Evolutionary conservation across 1,140 invertebrate genomes (phyloP).

Genomic region (Pristionchus pacificus): DNA sequence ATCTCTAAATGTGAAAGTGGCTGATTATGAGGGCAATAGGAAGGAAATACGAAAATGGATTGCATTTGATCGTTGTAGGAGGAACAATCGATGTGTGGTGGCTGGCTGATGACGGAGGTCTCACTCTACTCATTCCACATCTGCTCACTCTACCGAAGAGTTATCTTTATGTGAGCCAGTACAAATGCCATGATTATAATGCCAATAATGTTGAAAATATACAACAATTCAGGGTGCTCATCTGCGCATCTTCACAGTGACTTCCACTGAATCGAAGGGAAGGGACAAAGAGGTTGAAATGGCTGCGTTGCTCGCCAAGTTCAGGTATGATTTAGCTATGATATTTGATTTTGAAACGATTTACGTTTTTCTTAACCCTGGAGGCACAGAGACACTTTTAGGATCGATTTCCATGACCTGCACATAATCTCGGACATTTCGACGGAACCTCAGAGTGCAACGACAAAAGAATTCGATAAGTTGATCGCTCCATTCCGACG

Average conservation of each 20-base stretch:
- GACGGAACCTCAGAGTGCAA: conserved; percentile 63
- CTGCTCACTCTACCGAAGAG: conserved; percentile 70
- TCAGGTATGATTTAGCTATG: conserved; percentile 14
- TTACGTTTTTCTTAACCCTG: conserved; percentile 6
- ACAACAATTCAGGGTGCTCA: background rate
- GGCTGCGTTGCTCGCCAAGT: conserved; percentile 87
- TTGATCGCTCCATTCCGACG: background rate
- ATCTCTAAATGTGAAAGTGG: too few species aligned
- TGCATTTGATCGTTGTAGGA: too few species aligned
- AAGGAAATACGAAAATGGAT: too few species aligned
- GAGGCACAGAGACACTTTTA: conserved; percentile 43
- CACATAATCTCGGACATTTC: conserved; percentile 76
- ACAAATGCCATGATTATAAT: conserved; percentile 1
- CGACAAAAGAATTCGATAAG: conserved; percentile 43
- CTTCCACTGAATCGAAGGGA: background rate
- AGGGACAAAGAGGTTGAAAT: conserved; percentile 84
- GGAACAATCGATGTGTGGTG: conserved; percentile 96
- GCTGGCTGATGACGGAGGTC: conserved; percentile 88
- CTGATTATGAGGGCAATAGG: too few species aligned
- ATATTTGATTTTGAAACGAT: conserved; percentile 68
- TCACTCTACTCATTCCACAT: conserved; percentile 71
- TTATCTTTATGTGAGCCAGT: conserved; percentile 22
- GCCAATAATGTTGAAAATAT: background rate
- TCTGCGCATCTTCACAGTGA: background rate
- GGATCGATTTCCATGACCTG: conserved; percentile 89